Evolutionary conservation across 2,888 invertebrate genomes (phyloP), one percentile per base, ranked within the genome.

Genomic region (Drosophila flavopinicola): DNA sequence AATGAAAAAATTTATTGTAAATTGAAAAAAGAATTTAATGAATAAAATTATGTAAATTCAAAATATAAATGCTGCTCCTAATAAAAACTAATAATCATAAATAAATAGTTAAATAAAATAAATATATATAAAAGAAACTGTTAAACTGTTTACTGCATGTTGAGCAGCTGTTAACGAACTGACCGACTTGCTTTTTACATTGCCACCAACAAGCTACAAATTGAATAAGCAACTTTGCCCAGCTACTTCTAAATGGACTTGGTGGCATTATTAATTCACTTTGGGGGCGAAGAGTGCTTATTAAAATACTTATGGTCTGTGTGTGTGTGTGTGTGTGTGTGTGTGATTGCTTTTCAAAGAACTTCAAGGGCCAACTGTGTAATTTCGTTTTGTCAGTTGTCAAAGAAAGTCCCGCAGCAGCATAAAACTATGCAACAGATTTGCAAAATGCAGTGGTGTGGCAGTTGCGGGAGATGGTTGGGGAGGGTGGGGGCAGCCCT

Each of bases 341-440:
- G 35, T n/a, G 30, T 10, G 27, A 7, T 29, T 23, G 27, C 29
- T 38, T 38, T 27, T 32, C 42, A 42, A 63, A 63, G 48, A 69
- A 56, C 38, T 38, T 24, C 6, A 11, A 24, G 11, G 13, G 25
- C 35, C 35, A 72, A 66, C 73, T 49, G 37, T 73, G 44, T 65
- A 59, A 56, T 52, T 72, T 47, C 25, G 25, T 47, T 66, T 56
- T 17, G 27, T n/a, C 17, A 63, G 52, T 56, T 75, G 60, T 60
- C 71, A 72, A 65, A 53, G 56, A 33, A 70, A 39, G 17, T 38
- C 61, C 66, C 52, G 39, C 64, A 63, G 57, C 58, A 66, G 39
- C 63, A 30, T 35, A 53, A 53, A 71, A 59, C 59, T 59, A 58
- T 71, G 71, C 53, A 58, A 51, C 47, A 65, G 54, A 54, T 68